Conservation (phyloP, 2,113 vertebrate species). For the Tor tambroides region DNA sequence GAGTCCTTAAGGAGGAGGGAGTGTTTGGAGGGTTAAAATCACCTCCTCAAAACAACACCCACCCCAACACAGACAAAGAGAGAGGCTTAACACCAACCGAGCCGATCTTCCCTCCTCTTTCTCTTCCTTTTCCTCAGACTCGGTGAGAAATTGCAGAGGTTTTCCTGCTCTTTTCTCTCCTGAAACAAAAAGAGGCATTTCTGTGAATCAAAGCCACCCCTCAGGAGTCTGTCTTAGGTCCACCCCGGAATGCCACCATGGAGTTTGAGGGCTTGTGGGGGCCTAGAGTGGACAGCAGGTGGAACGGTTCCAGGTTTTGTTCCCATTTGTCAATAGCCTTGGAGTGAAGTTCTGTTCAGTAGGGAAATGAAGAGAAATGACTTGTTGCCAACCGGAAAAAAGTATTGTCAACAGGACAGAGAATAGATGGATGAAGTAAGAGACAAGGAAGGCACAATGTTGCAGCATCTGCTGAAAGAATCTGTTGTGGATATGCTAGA, state of each 20-base stretch:
- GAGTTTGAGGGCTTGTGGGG: conserved; percentile 64
- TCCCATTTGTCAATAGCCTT: conserved; percentile 52
- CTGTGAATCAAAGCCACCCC: conserved; percentile 63
- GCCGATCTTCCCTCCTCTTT: conserved; percentile 68
- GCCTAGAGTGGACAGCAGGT: conserved; percentile 63
- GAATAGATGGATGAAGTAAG: conserved; percentile 14
- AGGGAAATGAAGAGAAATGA: conserved; percentile 34
- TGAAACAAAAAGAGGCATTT: conserved; percentile 71
- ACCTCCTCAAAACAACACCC: conserved; percentile 73
- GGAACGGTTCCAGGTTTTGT: conserved; percentile 61
- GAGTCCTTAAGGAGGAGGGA: conserved; percentile 69
- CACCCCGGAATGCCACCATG: conserved; percentile 71
- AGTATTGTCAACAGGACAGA: conserved; percentile 14
- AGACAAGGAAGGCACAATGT: not conserved
- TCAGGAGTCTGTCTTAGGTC: conserved; percentile 67
- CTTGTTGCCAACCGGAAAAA: conserved; percentile 30
- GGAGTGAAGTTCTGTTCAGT: conserved; percentile 45
- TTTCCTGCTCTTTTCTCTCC: conserved; percentile 62
- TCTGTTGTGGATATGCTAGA: conserved; percentile 17
- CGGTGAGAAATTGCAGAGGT: conserved; percentile 66
- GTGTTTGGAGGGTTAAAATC: conserved; percentile 69
- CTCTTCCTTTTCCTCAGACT: conserved; percentile 60
- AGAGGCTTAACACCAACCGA: conserved; percentile 60
- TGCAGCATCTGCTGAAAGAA: conserved; percentile 11
- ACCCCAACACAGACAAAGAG: conserved; percentile 67